Conservation (phyloP, 2,113 vertebrate species). For the Cardinalis cardinalis region DNA sequence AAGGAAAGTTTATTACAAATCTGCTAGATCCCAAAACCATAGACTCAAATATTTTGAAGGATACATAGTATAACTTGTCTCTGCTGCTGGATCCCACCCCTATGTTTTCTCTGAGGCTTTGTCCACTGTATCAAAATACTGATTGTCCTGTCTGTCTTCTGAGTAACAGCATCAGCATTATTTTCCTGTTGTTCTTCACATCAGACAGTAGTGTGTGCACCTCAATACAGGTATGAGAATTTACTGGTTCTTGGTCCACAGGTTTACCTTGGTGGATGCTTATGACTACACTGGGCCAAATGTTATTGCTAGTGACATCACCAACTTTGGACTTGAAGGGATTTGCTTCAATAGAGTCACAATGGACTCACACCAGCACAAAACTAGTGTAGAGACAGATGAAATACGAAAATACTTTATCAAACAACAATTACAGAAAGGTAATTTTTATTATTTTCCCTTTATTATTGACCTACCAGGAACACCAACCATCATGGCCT, state of each 20-base stretch:
- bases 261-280: not conserved
- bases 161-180: not conserved
- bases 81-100: not conserved
- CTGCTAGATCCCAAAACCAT: not conserved
- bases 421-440: not conserved
- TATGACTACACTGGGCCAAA: not conserved
- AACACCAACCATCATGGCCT: not conserved
- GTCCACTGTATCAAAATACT: not conserved
- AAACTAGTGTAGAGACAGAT: conserved; percentile 1
- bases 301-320: not conserved
- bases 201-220: not conserved
- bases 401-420: conserved; percentile 4
- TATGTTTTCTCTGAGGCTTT: not conserved
- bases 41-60: conserved; percentile 30
- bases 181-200: not conserved
- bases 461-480: not conserved
- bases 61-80: not conserved
- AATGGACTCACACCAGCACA: not conserved
- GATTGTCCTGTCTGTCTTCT: not conserved
- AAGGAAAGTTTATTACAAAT: conserved; percentile 38
- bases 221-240: not conserved
- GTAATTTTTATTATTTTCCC: conserved; percentile 9
- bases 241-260: not conserved
- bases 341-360: not conserved
- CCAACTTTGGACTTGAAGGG: not conserved